Conservation (phyloP, 2,888 invertebrate genomes). For the Thera britannica region DNA sequence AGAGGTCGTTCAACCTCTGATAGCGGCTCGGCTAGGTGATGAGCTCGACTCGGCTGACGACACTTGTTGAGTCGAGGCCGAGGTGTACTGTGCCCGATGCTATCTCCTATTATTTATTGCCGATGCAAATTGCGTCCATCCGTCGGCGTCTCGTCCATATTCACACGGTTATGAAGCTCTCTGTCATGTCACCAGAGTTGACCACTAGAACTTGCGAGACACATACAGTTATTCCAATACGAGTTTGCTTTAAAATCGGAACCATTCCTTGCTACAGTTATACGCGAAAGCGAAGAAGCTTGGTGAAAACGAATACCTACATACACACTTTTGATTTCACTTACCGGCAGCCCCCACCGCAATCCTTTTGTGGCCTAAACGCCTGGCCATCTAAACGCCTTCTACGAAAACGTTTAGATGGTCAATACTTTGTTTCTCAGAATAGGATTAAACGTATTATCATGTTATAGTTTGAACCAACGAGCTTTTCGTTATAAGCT, state of each 20-base stretch:
- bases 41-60: conserved; percentile 50
- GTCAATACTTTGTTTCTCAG: conserved; percentile 1
- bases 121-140: conserved; percentile 68
- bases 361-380: conserved; percentile 5
- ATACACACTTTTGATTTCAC: conserved; percentile 41
- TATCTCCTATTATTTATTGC: conserved; percentile 77
- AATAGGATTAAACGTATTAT: not conserved
- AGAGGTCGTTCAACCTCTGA: conserved; percentile 79
- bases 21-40: conserved; percentile 63
- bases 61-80: conserved; percentile 55
- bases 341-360: conserved; percentile 26
- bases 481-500: not conserved
- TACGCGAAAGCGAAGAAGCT: conserved; percentile 22
- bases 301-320: conserved; percentile 37
- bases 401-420: conserved; percentile 7
- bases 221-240: conserved; percentile 19
- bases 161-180: conserved; percentile 15
- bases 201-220: not conserved
- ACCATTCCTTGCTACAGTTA: conserved; percentile 13
- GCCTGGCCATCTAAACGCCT: not conserved
- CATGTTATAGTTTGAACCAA: not conserved
- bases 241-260: conserved; percentile 22
- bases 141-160: conserved; percentile 43
- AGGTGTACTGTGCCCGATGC: conserved; percentile 51
- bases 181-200: not conserved